These are phyloP conservation scores for Trematomus bernacchii DNA, from an alignment of 2,797 vertebrate species.

Conservation along the genomic window DNA sequence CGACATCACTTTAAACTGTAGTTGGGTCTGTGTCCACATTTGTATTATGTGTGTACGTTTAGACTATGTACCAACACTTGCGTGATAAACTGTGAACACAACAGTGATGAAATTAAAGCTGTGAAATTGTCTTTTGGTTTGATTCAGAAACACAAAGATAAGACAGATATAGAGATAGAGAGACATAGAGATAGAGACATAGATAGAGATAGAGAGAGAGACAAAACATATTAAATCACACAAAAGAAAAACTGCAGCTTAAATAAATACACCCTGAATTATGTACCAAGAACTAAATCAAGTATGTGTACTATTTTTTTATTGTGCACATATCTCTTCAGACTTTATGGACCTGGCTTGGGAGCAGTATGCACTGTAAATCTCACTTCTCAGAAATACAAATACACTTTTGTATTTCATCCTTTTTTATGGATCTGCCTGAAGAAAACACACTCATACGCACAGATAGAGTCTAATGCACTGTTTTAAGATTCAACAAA, in stretches of 20 bases:
- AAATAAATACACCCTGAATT: neutral
- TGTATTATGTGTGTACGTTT: neutral
- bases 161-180: slow-evolving; percentile 2
- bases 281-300: neutral
- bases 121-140: slow-evolving; percentile 31
- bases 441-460: neutral
- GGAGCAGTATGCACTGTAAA: neutral
- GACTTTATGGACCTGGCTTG: neutral
- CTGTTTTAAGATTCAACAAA: neutral
- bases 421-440: neutral
- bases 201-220: too few species aligned
- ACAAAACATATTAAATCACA: too few species aligned
- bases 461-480: slow-evolving; percentile 3
- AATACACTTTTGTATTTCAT: neutral
- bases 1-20: neutral
- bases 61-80: neutral
- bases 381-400: neutral
- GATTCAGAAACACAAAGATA: slow-evolving; percentile 32
- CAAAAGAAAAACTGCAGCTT: too few species aligned
- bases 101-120: slow-evolving; percentile 4
- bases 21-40: neutral
- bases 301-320: neutral
- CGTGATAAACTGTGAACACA: neutral
- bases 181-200: too few species aligned
- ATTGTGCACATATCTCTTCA: too few species aligned